These are phyloP conservation scores for Urocynchramus pylzowi DNA, from an alignment of 2,113 vertebrate genomes.

Conservation along the genomic window DNA sequence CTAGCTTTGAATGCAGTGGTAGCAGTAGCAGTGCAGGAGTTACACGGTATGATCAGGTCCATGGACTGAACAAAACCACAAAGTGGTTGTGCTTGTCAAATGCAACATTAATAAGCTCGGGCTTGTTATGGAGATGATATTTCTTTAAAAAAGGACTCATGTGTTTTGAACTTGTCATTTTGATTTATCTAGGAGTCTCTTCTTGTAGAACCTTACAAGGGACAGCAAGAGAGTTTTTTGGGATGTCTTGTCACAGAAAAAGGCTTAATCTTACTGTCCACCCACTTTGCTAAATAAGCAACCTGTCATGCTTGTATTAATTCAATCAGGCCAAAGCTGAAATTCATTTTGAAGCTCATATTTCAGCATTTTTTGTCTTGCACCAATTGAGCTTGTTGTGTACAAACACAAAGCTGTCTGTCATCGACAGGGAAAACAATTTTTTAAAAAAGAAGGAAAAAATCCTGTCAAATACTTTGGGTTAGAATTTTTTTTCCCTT, in stretches of 20 bases:
- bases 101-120: constrained; percentile 32
- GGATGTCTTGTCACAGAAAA: not conserved
- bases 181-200: constrained; percentile 22
- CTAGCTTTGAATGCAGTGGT: not conserved
- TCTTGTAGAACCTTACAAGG: constrained; percentile 2
- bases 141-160: not conserved
- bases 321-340: constrained; percentile 14
- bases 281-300: not conserved
- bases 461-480: not conserved
- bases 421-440: not conserved
- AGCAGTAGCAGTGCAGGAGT: not conserved
- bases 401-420: not conserved
- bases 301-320: not conserved
- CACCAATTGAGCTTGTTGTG: constrained; percentile 7
- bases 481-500: not conserved
- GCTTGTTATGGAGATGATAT: not conserved
- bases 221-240: not conserved
- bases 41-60: not conserved
- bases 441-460: not conserved
- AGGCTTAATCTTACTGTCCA: not conserved
- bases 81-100: constrained; percentile 36
- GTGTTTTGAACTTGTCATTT: constrained; percentile 46
- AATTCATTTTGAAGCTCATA: not conserved
- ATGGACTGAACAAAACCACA: not conserved
- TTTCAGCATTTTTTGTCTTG: not conserved